phyloP scores from a whole-genome alignment of 1,140 invertebrate species.

The Drosophila pruinosa region DNA sequence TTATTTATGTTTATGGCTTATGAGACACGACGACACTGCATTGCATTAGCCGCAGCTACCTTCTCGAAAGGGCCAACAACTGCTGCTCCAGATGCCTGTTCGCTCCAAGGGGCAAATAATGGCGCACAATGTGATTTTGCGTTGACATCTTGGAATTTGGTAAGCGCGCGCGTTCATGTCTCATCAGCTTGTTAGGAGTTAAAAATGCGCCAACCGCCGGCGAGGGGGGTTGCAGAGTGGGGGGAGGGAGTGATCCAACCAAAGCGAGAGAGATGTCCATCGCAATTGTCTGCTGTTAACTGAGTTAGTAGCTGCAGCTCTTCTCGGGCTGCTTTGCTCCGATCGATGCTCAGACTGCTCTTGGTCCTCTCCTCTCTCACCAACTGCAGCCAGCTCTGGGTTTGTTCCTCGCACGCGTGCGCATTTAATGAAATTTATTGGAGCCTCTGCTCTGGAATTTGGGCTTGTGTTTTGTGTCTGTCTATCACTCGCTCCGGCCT shows the following conservation, averaged over 20 bases:
- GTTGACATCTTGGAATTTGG: conserved; percentile 81
- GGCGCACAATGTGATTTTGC: conserved; percentile 81
- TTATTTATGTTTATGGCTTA: conserved; percentile 82
- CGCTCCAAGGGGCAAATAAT: conserved; percentile 56
- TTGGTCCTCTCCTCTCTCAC: not conserved
- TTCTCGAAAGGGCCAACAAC: not conserved
- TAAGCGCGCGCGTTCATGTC: conserved; percentile 81
- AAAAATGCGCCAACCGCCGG: conserved; percentile 22
- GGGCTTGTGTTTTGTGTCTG: conserved; percentile 78
- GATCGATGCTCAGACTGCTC: not conserved
- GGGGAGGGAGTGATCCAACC: conserved; percentile 37
- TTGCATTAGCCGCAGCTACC: conserved; percentile 60
- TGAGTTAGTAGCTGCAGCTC: conserved; percentile 72
- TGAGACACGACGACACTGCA: conserved; percentile 73
- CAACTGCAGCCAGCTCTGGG: conserved; percentile 1
- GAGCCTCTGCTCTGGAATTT: conserved; percentile 75
- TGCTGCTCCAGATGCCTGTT: conserved; percentile 48
- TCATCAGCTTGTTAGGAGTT: conserved; percentile 80
- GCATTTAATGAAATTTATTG: conserved; percentile 82
- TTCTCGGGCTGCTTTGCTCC: conserved; percentile 13
- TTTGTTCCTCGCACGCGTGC: conserved; percentile 75
- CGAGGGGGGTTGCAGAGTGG: not conserved
- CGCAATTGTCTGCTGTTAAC: conserved; percentile 72
- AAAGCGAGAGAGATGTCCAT: conserved; percentile 66
- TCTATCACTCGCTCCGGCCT: conserved; percentile 60